Evolutionary conservation across 2,888 invertebrate species (phyloP).

Genomic region (Apeira syringaria): DNA sequence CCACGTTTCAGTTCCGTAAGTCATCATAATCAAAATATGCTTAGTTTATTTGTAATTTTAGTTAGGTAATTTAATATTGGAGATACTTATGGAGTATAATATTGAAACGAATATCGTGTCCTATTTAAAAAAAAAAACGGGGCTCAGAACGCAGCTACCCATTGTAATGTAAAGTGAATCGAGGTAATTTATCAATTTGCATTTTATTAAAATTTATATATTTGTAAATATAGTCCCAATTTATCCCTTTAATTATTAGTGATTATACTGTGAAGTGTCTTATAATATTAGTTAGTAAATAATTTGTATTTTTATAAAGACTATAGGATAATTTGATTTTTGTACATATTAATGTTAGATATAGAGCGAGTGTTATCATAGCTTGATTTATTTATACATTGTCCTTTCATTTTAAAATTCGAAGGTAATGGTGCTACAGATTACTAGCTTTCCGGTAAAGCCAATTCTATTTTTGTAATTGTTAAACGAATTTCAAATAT

Average conservation of each 20-base stretch:
- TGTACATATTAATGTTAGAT: slow-evolving; percentile 26
- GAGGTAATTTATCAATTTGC: slow-evolving; percentile 16
- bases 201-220: slow-evolving; percentile 24
- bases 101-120: too few relatives aligned
- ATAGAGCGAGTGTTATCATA: slow-evolving; percentile 32
- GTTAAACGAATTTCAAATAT: slow-evolving; percentile 9
- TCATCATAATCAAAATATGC: too few relatives aligned
- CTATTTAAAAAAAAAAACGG: too few relatives aligned
- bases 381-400: slow-evolving; percentile 19
- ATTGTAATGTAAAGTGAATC: too few relatives aligned
- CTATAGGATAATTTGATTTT: slow-evolving; percentile 37
- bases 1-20: too few relatives aligned
- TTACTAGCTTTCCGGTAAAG: slow-evolving; percentile 34
- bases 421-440: slow-evolving; percentile 41
- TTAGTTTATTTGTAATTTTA: too few relatives aligned
- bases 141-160: too few relatives aligned
- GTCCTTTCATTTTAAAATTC: slow-evolving; percentile 22
- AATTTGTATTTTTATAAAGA: slow-evolving; percentile 68
- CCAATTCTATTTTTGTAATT: slow-evolving; percentile 19
- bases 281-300: slow-evolving; percentile 50
- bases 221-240: slow-evolving; percentile 45
- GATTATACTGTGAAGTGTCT: slow-evolving; percentile 57
- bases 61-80: too few relatives aligned
- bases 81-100: too few relatives aligned
- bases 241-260: slow-evolving; percentile 39